Conservation (phyloP, 2,797 vertebrate genomes). For the Okamejei kenojei region DNA sequence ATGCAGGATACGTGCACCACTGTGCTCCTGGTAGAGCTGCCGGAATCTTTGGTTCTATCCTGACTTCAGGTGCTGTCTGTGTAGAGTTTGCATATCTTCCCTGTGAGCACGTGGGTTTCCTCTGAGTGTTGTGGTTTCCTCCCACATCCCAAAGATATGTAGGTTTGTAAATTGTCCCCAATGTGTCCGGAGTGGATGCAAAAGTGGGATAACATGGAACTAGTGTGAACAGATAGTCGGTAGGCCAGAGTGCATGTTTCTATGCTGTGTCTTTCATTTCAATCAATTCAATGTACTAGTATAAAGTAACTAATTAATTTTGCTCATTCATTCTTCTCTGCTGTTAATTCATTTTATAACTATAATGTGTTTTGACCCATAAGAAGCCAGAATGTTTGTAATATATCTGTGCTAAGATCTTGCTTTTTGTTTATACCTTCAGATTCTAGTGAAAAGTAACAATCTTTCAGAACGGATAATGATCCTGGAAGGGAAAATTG, state of each 20-base stretch:
- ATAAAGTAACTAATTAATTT: not conserved
- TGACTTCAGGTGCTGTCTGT: no score
- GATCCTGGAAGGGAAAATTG: conserved; percentile 61
- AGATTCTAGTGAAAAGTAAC: conserved; percentile 67
- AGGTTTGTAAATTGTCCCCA: no score
- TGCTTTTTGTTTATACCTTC: conserved; percentile 40
- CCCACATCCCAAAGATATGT: no score
- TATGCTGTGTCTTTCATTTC: no score
- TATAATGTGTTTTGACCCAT: not conserved
- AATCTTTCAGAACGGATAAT: conserved; percentile 61
- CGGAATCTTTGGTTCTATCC: not conserved
- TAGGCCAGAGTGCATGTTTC: no score
- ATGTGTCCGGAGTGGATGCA: no score
- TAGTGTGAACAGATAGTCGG: no score
- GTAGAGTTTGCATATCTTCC: no score
- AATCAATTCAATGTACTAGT: not conserved
- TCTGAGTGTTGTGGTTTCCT: no score
- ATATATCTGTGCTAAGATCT: not conserved
- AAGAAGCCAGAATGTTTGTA: not conserved
- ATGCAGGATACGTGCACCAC: no score
- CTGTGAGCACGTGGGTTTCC: no score
- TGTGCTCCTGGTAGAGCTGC: not conserved
- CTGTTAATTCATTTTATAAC: not conserved
- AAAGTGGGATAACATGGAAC: no score
- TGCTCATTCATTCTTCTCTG: not conserved